Conservation (phyloP, 2,113 vertebrate genomes). For the Thryonomys swinderianus region DNA sequence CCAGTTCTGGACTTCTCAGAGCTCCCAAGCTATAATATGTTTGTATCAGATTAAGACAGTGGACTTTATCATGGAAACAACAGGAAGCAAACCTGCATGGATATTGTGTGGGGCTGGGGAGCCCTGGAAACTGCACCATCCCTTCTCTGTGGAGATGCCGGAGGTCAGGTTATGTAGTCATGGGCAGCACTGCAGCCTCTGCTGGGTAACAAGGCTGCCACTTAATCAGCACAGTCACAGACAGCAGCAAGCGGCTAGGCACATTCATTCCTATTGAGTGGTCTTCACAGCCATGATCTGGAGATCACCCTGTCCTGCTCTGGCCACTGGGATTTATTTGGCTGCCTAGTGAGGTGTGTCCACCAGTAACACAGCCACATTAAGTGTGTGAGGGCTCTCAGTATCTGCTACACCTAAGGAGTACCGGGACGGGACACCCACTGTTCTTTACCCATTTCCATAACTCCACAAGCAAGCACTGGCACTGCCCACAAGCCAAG, state of each 20-base stretch:
- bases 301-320: background rate
- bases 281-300: background rate
- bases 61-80: background rate
- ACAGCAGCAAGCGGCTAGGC: background rate
- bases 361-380: background rate
- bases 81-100: background rate
- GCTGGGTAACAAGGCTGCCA: background rate
- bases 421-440: background rate
- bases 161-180: rapidly evolving
- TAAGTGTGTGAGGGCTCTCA: background rate
- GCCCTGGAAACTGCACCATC: background rate
- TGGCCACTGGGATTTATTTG: background rate
- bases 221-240: background rate
- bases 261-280: background rate
- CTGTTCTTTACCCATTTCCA: background rate
- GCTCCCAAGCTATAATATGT: background rate
- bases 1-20: background rate
- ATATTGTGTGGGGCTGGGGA: background rate
- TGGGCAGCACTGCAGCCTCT: background rate
- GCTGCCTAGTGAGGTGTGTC: background rate
- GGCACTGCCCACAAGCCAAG: background rate
- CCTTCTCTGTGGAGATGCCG: background rate
- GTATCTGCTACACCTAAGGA: background rate
- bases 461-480: background rate
- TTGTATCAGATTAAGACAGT: too few species aligned